Evolutionary conservation across 2,113 vertebrate species (phyloP).

Genomic region (Pelodiscus sinensis): DNA sequence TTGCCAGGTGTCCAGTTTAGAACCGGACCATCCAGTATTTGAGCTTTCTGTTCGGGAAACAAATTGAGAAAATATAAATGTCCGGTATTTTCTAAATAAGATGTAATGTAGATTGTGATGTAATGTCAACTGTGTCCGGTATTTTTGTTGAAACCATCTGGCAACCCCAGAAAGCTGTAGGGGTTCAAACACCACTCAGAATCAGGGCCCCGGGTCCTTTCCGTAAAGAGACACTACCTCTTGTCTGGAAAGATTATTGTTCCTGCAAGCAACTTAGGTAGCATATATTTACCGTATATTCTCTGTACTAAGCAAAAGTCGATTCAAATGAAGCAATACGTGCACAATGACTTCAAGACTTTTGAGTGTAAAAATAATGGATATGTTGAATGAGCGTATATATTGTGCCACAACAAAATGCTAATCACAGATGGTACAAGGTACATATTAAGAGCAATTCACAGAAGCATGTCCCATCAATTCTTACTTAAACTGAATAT

Average conservation of each 20-base stretch:
- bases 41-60: too few species aligned
- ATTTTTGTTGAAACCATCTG: too few species aligned
- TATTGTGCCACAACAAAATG: not conserved
- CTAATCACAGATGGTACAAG: not conserved
- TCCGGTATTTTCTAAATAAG: too few species aligned
- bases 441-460: not conserved
- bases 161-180: not conserved
- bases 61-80: too few species aligned
- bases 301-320: not conserved
- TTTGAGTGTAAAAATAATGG: not conserved
- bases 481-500: not conserved
- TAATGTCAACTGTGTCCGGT: too few species aligned
- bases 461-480: not conserved
- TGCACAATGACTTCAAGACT: not conserved
- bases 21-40: too few species aligned
- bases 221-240: not conserved
- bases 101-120: too few species aligned
- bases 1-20: too few species aligned
- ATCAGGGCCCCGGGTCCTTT: not conserved
- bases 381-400: not conserved
- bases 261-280: not conserved
- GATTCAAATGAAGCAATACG: not conserved
- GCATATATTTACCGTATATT: not conserved
- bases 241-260: not conserved
- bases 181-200: not conserved